Conservation (phyloP, 2,797 vertebrate genomes). For the Tauraco hartlaubi region DNA sequence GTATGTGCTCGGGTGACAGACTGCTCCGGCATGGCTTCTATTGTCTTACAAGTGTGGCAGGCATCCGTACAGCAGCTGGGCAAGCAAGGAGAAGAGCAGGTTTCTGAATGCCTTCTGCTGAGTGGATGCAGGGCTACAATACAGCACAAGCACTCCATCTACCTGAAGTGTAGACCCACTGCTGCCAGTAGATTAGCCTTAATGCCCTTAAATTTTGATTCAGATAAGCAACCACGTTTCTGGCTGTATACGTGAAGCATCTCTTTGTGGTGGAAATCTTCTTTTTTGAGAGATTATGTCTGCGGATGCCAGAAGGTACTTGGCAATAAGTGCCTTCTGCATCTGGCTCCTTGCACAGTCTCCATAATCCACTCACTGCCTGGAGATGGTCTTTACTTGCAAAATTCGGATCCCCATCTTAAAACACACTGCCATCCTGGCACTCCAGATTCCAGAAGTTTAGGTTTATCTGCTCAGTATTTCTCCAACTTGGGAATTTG, state of each 20-base stretch:
- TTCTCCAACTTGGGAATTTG: neutral
- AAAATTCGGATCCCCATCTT: neutral
- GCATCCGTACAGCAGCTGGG: neutral
- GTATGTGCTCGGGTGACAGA: accelerated
- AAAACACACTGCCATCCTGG: neutral
- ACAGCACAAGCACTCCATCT: conserved; percentile 31
- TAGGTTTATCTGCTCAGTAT: neutral
- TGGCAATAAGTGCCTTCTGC: conserved; percentile 7
- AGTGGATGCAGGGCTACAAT: neutral
- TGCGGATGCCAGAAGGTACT: conserved; percentile 23
- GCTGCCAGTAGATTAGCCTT: neutral
- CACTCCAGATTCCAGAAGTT: neutral
- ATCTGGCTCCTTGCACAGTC: neutral
- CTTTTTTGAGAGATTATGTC: conserved; percentile 7
- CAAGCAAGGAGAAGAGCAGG: neutral
- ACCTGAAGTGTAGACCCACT: conserved; percentile 28
- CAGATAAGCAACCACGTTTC: neutral
- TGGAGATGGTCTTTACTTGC: neutral
- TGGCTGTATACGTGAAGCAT: neutral
- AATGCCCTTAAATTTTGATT: conserved; percentile 1
- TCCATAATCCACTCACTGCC: neutral
- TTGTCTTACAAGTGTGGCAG: neutral
- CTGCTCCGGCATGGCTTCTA: neutral
- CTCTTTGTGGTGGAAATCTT: conserved; percentile 28
- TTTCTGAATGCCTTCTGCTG: neutral